A percentile compares a stretch with the other conserved stretches of the same genome.
Conservation (phyloP, 2,113 vertebrate species). For the Carassius gibelio region DNA sequence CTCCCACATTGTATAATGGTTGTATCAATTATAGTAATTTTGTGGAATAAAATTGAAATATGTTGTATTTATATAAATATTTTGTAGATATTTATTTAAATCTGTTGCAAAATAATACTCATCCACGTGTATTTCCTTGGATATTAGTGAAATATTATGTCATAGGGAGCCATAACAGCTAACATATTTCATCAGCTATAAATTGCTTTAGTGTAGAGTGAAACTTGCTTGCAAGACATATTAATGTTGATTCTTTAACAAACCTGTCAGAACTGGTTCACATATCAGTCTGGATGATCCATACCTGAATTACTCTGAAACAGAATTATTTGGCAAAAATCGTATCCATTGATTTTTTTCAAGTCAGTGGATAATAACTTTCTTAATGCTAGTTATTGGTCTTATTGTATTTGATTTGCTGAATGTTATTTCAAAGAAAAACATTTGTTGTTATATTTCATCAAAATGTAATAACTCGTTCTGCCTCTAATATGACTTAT, state of each 20-base stretch:
- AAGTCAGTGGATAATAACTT: neutral
- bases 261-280: neutral
- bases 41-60: too few species aligned
- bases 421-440: neutral
- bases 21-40: too few species aligned
- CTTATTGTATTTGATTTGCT: neutral
- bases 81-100: too few species aligned
- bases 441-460: neutral
- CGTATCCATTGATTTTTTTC: neutral
- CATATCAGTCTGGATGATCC: neutral
- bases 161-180: neutral
- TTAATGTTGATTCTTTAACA: neutral
- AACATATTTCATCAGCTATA: neutral
- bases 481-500: neutral
- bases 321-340: neutral
- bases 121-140: too few species aligned
- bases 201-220: neutral
- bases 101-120: too few species aligned
- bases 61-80: too few species aligned
- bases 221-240: neutral
- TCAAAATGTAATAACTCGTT: constrained; percentile 3
- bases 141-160: too few species aligned
- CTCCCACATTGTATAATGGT: neutral
- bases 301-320: neutral
- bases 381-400: neutral